Evolutionary conservation across 64 coral and sea anemone genomes (phyloP).

Genomic region (Platygyra sinensis): DNA sequence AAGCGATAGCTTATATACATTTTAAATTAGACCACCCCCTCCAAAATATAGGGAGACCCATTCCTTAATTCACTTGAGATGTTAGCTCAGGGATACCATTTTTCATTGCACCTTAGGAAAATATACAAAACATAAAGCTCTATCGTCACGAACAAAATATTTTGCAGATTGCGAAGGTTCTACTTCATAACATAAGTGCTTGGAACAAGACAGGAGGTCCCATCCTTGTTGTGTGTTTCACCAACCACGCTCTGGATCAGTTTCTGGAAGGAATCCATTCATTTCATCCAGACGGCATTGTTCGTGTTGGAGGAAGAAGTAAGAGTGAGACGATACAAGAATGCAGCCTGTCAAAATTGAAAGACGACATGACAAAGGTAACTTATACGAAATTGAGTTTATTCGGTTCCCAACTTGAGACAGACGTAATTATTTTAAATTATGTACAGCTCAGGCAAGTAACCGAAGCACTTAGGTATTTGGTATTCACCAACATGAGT

Average conservation of each 20-base stretch:
- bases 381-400: no score
- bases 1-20: no score
- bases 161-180: constrained; percentile 38
- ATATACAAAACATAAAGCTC: neutral
- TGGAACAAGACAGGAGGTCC: constrained; percentile 23
- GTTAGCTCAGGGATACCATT: no score
- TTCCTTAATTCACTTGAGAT: no score
- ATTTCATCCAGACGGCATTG: constrained; percentile 58
- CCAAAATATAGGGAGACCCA: no score
- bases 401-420: no score
- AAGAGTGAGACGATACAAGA: constrained; percentile 54
- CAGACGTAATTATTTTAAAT: no score
- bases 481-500: no score
- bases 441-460: no score
- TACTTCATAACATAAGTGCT: neutral
- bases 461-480: no score
- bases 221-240: constrained; percentile 73
- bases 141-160: neutral
- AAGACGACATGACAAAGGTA: constrained; percentile 28
- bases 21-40: no score
- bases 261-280: constrained; percentile 62
- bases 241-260: constrained; percentile 60
- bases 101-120: no score
- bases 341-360: constrained; percentile 18
- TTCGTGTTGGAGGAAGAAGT: constrained; percentile 74